Base-by-base conservation (phyloP, 2,113 vertebrate species). In the Zosterops pallidus region DNA sequence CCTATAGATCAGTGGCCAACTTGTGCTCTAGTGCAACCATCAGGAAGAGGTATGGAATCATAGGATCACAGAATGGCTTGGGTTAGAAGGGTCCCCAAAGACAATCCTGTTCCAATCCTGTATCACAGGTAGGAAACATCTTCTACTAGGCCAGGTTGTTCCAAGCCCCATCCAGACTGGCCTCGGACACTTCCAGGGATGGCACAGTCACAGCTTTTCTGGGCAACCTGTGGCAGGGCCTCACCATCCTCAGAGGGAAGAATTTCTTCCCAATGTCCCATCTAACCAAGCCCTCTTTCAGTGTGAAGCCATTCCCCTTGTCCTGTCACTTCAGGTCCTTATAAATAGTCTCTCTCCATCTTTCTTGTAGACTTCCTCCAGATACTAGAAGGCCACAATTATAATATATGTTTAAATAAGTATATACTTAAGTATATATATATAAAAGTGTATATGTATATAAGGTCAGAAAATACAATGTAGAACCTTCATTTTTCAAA, bases 171-270 rank as follows among this genome's bases (percentile, higher is more conserved):
- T 60, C 41, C 62, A 69, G 6, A 21, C 47, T 47, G 47, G 4
- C 21, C 28, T 68, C 31, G 39, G 9, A 76, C 17, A 41, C 4
- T 76, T 62, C 11, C 55, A 89, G 41, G 39, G 20, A 31, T 55
- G n/a, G 17, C 0, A 0, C 33, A 62, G 33, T 1, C 46, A 46
- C 55, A 62, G 28, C 8, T 39, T 46, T 1, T 69, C 39, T 46
- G 47, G 39, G 15, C 20, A 60, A 7, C 21, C 29, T 55, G 11
- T 68, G 16, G 29, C 69, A 76, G 17, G 14, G 29, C 29, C 6
- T 76, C 14, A 47, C 1, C 24, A 62, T 8, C 29, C 11, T 69
- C 21, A 76, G 4, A 69, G 55, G 9, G 21, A 62, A 62, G 29
- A 69, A 33, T 23, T 76, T 63, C 41, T 28, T 63, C 70, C 55